These are phyloP conservation scores for Pangasius krempfi DNA, from an alignment of 2,797 vertebrate species.

Conservation along the genomic window DNA sequence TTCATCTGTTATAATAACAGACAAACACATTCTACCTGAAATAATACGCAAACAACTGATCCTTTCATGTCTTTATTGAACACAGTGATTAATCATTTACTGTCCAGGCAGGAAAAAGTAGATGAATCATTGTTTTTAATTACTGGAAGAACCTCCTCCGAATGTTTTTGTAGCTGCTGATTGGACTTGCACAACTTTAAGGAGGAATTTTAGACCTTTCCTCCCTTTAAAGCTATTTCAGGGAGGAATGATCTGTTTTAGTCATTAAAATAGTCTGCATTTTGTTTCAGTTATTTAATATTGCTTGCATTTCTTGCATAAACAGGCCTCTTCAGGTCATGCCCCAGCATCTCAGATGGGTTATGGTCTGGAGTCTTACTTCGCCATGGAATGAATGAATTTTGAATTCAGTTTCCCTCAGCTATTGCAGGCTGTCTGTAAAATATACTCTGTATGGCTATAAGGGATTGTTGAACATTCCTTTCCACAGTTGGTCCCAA, in stretches of 20 bases:
- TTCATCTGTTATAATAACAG: background rate
- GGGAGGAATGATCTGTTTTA: background rate
- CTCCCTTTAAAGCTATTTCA: background rate
- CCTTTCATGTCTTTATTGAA: background rate
- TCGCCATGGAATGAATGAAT: background rate
- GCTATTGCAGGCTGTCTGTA: too few relatives aligned
- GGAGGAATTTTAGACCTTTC: background rate
- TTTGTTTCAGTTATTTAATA: background rate
- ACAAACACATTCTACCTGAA: background rate
- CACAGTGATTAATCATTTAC: background rate
- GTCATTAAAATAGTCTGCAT: background rate
- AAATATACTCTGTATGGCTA: too few relatives aligned
- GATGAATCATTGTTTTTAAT: background rate
- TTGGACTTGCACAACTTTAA: background rate
- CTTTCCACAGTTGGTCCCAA: too few relatives aligned
- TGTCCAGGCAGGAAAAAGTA: background rate
- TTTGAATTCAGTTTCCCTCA: too few relatives aligned
- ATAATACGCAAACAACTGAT: background rate
- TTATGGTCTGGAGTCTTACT: background rate
- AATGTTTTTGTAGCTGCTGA: background rate
- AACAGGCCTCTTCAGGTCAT: background rate
- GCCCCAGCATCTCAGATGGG: background rate
- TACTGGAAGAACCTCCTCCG: background rate
- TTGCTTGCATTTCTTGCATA: background rate
- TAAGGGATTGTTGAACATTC: too few relatives aligned